Conservation (phyloP, 2,888 invertebrate genomes). For the Rhagophthalmus giganteus region DNA sequence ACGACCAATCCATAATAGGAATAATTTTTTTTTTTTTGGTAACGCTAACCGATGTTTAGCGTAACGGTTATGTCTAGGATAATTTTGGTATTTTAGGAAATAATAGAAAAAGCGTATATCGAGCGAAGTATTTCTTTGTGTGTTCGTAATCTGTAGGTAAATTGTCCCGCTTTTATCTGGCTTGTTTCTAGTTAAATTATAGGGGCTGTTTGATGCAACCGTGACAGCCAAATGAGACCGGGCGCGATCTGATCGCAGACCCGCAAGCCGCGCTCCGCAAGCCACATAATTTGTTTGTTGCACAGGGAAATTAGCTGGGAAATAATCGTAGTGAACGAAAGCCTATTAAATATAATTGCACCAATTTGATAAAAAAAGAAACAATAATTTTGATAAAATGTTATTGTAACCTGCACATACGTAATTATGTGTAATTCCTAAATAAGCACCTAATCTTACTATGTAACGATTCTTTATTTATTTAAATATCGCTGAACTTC, state of each 20-base stretch:
- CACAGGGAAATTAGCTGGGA: conserved; percentile 39
- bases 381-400: conserved; percentile 1
- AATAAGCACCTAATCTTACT: neutral
- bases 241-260: conserved; percentile 34
- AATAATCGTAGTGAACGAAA: conserved; percentile 33
- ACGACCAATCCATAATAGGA: conserved; percentile 7
- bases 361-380: conserved; percentile 35
- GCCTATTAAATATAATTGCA: conserved; percentile 36
- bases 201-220: conserved; percentile 52
- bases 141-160: conserved; percentile 48
- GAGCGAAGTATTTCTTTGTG: conserved; percentile 44
- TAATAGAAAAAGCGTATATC: conserved; percentile 42
- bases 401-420: neutral
- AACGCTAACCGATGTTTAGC: conserved; percentile 14
- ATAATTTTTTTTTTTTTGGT: conserved; percentile 5
- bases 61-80: conserved; percentile 18
- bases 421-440: neutral
- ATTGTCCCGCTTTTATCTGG: conserved; percentile 49
- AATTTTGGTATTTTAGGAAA: conserved; percentile 36
- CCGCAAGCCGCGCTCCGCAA: conserved; percentile 33
- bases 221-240: conserved; percentile 53
- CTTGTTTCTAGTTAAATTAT: conserved; percentile 51
- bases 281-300: conserved; percentile 39
- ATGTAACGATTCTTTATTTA: neutral
- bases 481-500: neutral